Conservation (phyloP, 2,888 invertebrate genomes). For the Andrena praecox region DNA sequence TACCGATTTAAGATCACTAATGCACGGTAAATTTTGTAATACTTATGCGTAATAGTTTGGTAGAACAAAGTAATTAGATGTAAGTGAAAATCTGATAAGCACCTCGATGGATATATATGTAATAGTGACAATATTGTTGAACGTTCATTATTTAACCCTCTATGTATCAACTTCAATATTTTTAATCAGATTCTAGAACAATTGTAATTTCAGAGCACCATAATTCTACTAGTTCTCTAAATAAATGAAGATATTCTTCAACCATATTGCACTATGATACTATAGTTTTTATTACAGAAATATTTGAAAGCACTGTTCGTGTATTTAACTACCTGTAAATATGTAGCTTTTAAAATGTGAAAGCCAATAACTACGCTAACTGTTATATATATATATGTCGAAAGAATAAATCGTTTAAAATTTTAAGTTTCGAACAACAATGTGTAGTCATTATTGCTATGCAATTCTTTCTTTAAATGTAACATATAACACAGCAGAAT, state of each 20-base stretch:
- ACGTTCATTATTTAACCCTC: conserved; percentile 43
- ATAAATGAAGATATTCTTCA: no score
- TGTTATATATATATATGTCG: not conserved
- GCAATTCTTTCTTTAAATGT: not conserved
- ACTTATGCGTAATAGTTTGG: conserved; percentile 11
- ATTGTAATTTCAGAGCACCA: no score
- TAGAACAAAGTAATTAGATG: conserved; percentile 19
- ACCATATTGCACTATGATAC: not conserved
- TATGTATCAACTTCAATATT: conserved; percentile 22
- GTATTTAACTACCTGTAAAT: not conserved
- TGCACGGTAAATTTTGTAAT: not conserved
- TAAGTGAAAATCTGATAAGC: conserved; percentile 37
- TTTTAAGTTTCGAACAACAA: not conserved
- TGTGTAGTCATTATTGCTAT: not conserved
- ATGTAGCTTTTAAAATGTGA: not conserved
- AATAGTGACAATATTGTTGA: conserved; percentile 12
- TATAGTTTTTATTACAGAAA: not conserved
- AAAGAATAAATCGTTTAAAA: conserved; percentile 3
- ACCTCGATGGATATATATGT: conserved; percentile 31
- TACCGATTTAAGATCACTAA: conserved; percentile 24
- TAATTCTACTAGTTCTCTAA: no score
- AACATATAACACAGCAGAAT: not conserved
- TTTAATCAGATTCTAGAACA: conserved; percentile 2
- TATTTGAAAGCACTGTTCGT: not conserved
- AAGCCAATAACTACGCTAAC: not conserved